Conservation (phyloP, 1,140 invertebrate genomes). For the Dendrolimus punctatus region DNA sequence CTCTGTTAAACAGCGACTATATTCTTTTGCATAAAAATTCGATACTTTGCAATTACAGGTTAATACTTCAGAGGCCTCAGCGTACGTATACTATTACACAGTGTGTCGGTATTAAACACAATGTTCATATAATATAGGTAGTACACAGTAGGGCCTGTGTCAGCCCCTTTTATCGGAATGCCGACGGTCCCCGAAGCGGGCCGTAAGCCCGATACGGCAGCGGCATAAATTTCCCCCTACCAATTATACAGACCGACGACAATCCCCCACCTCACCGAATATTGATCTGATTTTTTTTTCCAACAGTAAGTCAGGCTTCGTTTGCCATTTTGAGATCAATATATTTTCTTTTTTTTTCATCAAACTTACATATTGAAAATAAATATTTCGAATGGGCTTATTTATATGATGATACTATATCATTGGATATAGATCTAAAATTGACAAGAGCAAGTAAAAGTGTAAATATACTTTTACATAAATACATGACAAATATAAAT, state of each 20-base stretch:
- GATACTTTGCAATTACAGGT: too few species aligned
- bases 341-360: conserved; percentile 44
- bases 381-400: too few species aligned
- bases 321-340: conserved; percentile 56
- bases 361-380: too few species aligned
- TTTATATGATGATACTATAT: too few species aligned
- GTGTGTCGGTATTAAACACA: neutral
- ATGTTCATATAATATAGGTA: conserved; percentile 2
- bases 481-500: too few species aligned
- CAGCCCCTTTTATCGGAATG: conserved; percentile 30
- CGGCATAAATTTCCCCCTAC: conserved; percentile 52
- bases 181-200: conserved; percentile 13
- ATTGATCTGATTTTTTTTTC: conserved; percentile 62
- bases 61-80: too few species aligned
- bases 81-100: too few species aligned
- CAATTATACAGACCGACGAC: conserved; percentile 45
- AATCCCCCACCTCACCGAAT: conserved; percentile 47
- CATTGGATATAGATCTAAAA: too few species aligned
- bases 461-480: too few species aligned
- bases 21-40: too few species aligned
- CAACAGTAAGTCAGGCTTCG: conserved; percentile 40
- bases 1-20: too few species aligned
- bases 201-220: conserved; percentile 40
- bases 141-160: conserved; percentile 4
- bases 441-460: too few species aligned